Evolutionary conservation across 1,140 invertebrate genomes (phyloP).

Genomic region (Heliconius hermathena): DNA sequence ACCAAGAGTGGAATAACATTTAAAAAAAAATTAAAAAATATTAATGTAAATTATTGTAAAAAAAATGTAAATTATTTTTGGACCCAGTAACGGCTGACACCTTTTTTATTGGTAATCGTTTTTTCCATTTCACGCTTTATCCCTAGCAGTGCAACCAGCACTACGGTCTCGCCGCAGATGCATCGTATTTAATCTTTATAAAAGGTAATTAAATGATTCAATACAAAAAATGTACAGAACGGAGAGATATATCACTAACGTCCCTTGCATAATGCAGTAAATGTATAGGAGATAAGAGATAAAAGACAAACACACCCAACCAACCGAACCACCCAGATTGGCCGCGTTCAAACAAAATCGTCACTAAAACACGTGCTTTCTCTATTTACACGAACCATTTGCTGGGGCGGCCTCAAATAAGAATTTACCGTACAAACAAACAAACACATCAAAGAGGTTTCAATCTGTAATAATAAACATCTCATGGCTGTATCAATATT

Average conservation of each 20-base stretch:
- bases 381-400: constrained; percentile 26
- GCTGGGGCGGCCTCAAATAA: constrained; percentile 34
- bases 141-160: too few species aligned
- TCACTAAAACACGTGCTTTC: constrained; percentile 3
- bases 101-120: too few species aligned
- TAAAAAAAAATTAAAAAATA: too few species aligned
- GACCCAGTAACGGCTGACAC: too few species aligned
- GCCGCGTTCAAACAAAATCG: constrained; percentile 6
- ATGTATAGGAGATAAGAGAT: not conserved
- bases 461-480: constrained; percentile 42
- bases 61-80: too few species aligned
- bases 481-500: constrained; percentile 40
- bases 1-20: too few species aligned
- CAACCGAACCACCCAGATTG: not conserved
- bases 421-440: constrained; percentile 31
- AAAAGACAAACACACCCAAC: not conserved
- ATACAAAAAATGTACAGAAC: not conserved
- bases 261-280: not conserved
- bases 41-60: too few species aligned
- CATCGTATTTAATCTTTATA: too few species aligned
- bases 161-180: too few species aligned
- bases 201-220: too few species aligned
- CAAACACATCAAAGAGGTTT: constrained; percentile 41
- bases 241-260: not conserved
- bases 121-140: too few species aligned